Base-by-base conservation (phyloP, 2,888 invertebrate genomes). In the Timema podura region DNA sequence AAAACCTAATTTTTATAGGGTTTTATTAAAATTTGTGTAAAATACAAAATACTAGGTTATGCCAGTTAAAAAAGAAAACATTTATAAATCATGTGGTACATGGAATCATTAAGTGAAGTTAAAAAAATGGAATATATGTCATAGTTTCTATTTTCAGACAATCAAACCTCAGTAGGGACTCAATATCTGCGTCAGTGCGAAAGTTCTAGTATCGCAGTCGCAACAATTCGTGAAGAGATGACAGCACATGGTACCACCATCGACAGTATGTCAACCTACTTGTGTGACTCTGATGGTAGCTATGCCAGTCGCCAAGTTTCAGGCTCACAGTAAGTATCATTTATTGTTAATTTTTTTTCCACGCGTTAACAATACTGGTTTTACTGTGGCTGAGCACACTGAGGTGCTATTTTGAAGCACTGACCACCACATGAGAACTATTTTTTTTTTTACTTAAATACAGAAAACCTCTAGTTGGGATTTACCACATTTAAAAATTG, bases 131-230 rank as follows among this genome's bases (percentile, higher is more conserved):
- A 6, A 16, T 64, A 8, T 2, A 9, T 9, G 16, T 64, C 1
- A n/a, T 48, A 48, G 16, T 15, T 15, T 3, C 16, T 51, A 48
- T n/a, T 16, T 48, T 44, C 48, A 88, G 86, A 85, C 78, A 81
- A 83, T 71, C 72, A 78, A 68, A 76, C 78, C 64, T 76, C 78
- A 69, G 77, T 84, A 64, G 88, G 88, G 64, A 81, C 81, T 64
- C 83, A 85, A 77, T 91, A 90, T 79, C 79, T 88, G 69, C 82
- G 90, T 75, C 83, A 84, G 78, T 91, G 90, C 78, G 90, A 91
- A 79, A 90, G 89, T 79, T 80, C 85, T 73, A 82, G 84, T 48
- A 83, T 85, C 73, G 88, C 87, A 6, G 82, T 84, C 76, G 79
- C 80, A 6, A 79, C 80, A 69, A 83, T 89, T 73, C 79, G 81